Percentiles rank a stretch among this genome's conserved stretches.
phyloP scores from a whole-genome alignment of 2,113 vertebrate genomes.

The Thunnus thynnus region DNA sequence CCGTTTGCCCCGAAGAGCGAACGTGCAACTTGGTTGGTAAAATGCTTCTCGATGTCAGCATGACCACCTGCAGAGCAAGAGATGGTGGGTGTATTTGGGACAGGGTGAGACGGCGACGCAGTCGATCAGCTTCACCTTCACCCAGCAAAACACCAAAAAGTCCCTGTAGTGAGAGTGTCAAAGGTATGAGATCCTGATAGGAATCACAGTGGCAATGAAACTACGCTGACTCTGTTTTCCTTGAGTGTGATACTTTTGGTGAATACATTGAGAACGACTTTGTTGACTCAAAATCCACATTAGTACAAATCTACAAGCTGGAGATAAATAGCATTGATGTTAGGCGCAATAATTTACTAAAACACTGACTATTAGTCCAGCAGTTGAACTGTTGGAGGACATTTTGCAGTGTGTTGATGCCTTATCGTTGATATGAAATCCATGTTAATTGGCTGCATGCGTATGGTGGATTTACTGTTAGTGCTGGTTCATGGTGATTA shows the following conservation, averaged over 20 bases:
- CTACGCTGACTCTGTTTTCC: no score
- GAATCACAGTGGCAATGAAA: not conserved
- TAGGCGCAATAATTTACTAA: not conserved
- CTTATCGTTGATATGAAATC: not conserved
- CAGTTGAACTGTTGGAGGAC: not conserved
- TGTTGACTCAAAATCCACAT: no score
- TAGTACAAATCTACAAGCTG: not conserved
- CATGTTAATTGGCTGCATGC: not conserved
- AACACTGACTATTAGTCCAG: not conserved
- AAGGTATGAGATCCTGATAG: constrained; percentile 63
- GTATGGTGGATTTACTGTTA: not conserved
- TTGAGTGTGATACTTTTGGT: no score
- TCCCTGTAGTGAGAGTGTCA: constrained; percentile 48
- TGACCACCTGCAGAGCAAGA: constrained; percentile 53
- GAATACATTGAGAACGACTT: no score
- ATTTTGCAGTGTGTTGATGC: not conserved
- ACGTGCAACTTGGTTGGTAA: constrained; percentile 79
- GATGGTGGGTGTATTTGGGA: constrained; percentile 66
- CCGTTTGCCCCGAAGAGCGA: constrained; percentile 66
- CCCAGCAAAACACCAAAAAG: constrained; percentile 62
- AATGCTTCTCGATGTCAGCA: constrained; percentile 81
- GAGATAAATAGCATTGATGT: not conserved
- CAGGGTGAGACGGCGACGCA: constrained; percentile 61
- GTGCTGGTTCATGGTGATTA: not conserved
- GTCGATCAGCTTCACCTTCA: constrained; percentile 64